phyloP scores from a whole-genome alignment of 2,888 invertebrate genomes.

The Lymantria monacha region DNA sequence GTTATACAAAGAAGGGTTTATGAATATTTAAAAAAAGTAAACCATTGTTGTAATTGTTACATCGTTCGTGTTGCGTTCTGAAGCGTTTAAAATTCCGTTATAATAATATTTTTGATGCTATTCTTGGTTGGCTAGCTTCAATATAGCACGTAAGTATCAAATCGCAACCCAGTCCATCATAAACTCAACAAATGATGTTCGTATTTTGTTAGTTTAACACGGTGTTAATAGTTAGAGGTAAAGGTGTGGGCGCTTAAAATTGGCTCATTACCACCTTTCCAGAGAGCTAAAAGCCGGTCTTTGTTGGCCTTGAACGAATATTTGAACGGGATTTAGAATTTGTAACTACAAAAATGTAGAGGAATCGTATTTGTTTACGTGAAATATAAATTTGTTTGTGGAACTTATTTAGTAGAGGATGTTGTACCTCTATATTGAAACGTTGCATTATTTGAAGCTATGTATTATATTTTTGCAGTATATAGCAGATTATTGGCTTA shows the following conservation, averaged over 20 bases:
- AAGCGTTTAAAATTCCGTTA: conserved; percentile 7
- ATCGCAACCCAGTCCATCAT: conserved; percentile 22
- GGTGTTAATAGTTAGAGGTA: conserved; percentile 45
- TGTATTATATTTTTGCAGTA: conserved; percentile 28
- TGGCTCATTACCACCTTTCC: conserved; percentile 56
- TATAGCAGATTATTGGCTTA: conserved; percentile 39
- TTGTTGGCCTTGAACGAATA: conserved; percentile 45
- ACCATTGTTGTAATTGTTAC: conserved; percentile 13
- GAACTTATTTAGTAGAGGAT: conserved; percentile 22
- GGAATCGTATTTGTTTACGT: conserved; percentile 24
- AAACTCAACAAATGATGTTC: conserved; percentile 29
- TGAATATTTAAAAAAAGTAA: conserved; percentile 17
- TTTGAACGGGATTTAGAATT: conserved; percentile 43
- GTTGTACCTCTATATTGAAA: conserved; percentile 18
- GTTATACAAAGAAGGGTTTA: conserved; percentile 15
- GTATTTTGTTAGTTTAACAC: conserved; percentile 36
- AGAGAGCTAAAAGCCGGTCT: conserved; percentile 45
- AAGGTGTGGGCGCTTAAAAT: conserved; percentile 47
- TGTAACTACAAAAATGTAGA: conserved; percentile 31
- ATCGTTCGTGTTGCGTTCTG: conserved; percentile 13
- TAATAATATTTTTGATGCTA: conserved; percentile 1
- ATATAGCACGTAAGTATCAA: conserved; percentile 14
- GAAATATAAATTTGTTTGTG: conserved; percentile 22
- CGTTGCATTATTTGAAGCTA: conserved; percentile 24
- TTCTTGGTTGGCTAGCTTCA: conserved; percentile 9